A percentile compares a stretch with the other conserved stretches of the same genome.
These are phyloP conservation scores for Eilema caniola DNA, from an alignment of 2,888 invertebrate genomes.

Conservation along the genomic window DNA sequence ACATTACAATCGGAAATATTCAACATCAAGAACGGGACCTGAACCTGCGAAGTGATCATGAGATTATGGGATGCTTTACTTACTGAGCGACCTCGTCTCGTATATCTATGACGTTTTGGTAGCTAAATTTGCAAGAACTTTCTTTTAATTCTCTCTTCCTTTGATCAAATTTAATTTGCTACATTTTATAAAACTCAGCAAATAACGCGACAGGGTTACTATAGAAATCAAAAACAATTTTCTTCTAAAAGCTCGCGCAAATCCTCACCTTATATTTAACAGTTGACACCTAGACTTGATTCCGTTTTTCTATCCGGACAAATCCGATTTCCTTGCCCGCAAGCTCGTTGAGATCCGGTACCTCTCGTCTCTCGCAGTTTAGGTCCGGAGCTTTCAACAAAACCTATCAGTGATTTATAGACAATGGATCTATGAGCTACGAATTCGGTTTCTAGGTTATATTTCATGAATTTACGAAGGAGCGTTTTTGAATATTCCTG, in stretches of 20 bases:
- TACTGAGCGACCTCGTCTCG: too few species aligned
- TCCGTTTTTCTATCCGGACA: constrained; percentile 43
- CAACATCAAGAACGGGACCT: too few species aligned
- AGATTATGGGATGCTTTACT: too few species aligned
- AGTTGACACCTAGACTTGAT: constrained; percentile 47
- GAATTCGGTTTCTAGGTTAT: neutral
- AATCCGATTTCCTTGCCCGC: constrained; percentile 41
- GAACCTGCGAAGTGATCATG: too few species aligned
- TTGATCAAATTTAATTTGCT: constrained; percentile 1
- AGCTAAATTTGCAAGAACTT: neutral
- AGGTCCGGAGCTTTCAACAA: constrained; percentile 29
- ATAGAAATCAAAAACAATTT: constrained; percentile 11
- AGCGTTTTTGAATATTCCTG: too few species aligned
- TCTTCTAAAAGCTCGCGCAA: constrained; percentile 19
- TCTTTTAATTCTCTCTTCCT: neutral
- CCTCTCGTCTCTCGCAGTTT: constrained; percentile 39
- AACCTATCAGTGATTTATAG: constrained; percentile 45
- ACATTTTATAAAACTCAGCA: neutral
- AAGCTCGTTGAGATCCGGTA: constrained; percentile 34
- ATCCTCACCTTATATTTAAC: constrained; percentile 37
- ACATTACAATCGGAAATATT: too few species aligned
- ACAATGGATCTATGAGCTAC: constrained; percentile 23
- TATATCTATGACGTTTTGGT: too few species aligned
- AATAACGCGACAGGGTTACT: neutral
- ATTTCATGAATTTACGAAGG: neutral